phyloP scores from a whole-genome alignment of 2,113 vertebrate genomes.

The Melospiza georgiana region DNA sequence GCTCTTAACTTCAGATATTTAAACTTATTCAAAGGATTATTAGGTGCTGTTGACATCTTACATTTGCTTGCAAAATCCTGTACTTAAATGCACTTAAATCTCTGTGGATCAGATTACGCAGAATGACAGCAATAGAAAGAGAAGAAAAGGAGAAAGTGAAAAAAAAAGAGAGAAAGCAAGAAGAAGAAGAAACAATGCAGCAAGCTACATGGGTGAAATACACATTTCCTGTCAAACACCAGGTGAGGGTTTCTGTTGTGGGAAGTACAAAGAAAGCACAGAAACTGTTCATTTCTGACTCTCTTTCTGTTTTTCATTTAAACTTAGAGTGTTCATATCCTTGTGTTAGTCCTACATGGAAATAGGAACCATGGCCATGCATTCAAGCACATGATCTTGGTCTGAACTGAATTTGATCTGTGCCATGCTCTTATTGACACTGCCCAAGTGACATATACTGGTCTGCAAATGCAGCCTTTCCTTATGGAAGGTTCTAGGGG shows the following conservation, averaged over 20 bases:
- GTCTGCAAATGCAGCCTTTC: neutral
- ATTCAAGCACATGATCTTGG: neutral
- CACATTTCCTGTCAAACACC: slow-evolving; percentile 94
- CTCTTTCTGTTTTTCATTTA: neutral
- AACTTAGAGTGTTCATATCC: neutral
- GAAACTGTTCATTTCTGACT: neutral
- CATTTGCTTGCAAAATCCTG: neutral
- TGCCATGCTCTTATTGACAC: neutral
- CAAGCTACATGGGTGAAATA: slow-evolving; percentile 98
- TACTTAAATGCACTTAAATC: neutral
- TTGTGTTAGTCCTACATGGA: neutral
- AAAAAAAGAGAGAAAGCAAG: slow-evolving; percentile 94
- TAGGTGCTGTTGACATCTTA: neutral
- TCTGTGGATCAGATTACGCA: slow-evolving; percentile 80
- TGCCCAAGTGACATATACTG: neutral
- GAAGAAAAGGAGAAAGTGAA: slow-evolving; percentile 97
- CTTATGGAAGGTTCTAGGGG: neutral
- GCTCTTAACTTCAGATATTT: neutral
- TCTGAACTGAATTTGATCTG: neutral
- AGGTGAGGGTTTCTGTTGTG: slow-evolving; percentile 73
- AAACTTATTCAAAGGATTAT: neutral
- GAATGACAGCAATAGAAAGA: slow-evolving; percentile 96
- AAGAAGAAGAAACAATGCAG: slow-evolving; percentile 95
- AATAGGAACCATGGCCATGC: neutral
- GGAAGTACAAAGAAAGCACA: neutral